Conservation (phyloP, 2,888 invertebrate genomes). For the Uloborus plumipes region DNA sequence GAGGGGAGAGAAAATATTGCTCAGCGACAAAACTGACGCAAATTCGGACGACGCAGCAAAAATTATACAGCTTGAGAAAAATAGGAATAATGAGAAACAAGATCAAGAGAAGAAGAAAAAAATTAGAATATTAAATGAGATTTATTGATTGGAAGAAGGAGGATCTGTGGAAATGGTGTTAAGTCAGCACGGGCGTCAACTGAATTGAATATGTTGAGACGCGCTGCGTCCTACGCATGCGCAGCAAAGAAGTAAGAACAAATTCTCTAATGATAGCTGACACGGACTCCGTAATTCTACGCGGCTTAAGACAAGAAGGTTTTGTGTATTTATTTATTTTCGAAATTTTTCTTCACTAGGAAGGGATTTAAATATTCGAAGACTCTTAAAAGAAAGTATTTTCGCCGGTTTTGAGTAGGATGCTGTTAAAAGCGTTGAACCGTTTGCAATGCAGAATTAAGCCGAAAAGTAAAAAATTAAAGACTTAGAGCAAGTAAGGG, state of each 20-base stretch:
- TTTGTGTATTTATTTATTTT: slow-evolving; percentile 42
- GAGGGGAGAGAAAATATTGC: slow-evolving; percentile 19
- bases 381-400: slow-evolving; percentile 24
- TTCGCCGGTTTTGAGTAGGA: neutral
- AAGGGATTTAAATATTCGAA: slow-evolving; percentile 44
- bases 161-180: slow-evolving; percentile 58
- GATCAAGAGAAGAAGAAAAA: neutral
- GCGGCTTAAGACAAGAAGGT: slow-evolving; percentile 14
- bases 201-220: slow-evolving; percentile 48
- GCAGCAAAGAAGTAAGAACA: neutral
- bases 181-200: slow-evolving; percentile 58
- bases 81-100: slow-evolving; percentile 46
- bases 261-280: slow-evolving; percentile 56
- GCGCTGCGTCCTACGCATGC: slow-evolving; percentile 24
- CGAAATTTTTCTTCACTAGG: slow-evolving; percentile 29
- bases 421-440: slow-evolving; percentile 28
- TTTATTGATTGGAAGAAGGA: slow-evolving; percentile 56
- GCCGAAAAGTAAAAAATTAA: slow-evolving; percentile 25
- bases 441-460: slow-evolving; percentile 1
- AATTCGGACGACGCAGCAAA: slow-evolving; percentile 17
- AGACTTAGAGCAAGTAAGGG: slow-evolving; percentile 2
- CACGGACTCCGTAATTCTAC: slow-evolving; percentile 30
- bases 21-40: slow-evolving; percentile 55
- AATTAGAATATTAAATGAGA: slow-evolving; percentile 53
- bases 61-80: slow-evolving; percentile 39